Conservation (phyloP, 2,888 invertebrate species). For the Ochropleura leucogaster region DNA sequence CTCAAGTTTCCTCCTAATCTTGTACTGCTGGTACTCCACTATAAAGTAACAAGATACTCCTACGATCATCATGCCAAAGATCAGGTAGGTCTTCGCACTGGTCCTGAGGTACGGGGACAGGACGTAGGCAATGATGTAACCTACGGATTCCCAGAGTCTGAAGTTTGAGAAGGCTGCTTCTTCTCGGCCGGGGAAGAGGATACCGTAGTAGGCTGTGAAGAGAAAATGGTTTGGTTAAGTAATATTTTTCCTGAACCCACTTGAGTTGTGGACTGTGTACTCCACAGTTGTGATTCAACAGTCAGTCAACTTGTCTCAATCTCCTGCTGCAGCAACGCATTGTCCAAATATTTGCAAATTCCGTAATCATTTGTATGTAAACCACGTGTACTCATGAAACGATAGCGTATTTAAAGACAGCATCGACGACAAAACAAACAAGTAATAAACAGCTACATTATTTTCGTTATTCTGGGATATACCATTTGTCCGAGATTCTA, state of each 20-base stretch:
- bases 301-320: too few species aligned
- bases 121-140: conserved; percentile 92
- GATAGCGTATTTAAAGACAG: not conserved
- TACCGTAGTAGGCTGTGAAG: conserved; percentile 91
- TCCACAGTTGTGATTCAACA: too few species aligned
- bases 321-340: not conserved
- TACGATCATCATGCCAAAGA: conserved; percentile 83
- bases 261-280: not conserved
- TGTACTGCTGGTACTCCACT: conserved; percentile 80
- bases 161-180: conserved; percentile 94
- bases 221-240: not conserved
- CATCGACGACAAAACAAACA: not conserved
- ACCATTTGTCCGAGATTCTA: not conserved
- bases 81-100: conserved; percentile 88
- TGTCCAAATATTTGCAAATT: not conserved
- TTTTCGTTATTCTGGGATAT: not conserved
- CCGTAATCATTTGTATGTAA: not conserved
- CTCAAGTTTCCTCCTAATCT: conserved; percentile 67
- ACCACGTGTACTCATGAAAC: not conserved
- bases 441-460: not conserved
- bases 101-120: conserved; percentile 89
- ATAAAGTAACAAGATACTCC: conserved; percentile 90
- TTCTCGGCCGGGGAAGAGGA: conserved; percentile 91
- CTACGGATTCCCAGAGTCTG: conserved; percentile 92
- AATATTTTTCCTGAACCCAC: not conserved